Evolutionary conservation across 1,140 invertebrate species (phyloP).

Genomic region (Trichoplusia ni): DNA sequence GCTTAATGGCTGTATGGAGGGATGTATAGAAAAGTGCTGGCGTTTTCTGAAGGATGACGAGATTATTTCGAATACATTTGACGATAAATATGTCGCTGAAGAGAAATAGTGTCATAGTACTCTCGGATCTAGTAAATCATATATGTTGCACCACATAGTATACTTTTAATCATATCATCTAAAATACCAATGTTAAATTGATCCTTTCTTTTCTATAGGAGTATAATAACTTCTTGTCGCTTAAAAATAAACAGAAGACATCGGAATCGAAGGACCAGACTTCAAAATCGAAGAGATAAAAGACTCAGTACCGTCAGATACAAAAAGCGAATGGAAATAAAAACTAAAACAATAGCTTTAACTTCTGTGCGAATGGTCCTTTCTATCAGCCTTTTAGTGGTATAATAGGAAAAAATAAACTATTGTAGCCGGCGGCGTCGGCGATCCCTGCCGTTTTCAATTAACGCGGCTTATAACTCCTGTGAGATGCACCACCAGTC

Average conservation of each 20-base stretch:
- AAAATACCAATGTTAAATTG: too few relatives aligned
- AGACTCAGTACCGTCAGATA: constrained; percentile 7
- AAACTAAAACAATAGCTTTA: constrained; percentile 5
- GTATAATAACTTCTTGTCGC: too few relatives aligned
- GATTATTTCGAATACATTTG: too few relatives aligned
- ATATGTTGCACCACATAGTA: too few relatives aligned
- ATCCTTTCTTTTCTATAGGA: too few relatives aligned
- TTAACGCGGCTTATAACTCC: constrained; percentile 21
- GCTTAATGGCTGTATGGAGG: too few relatives aligned
- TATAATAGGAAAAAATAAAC: constrained; percentile 24
- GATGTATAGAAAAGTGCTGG: too few relatives aligned
- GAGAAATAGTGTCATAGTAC: too few relatives aligned
- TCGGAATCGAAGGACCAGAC: not conserved
- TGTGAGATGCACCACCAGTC: constrained; percentile 8
- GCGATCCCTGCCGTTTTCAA: constrained; percentile 13
- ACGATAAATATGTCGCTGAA: too few relatives aligned
- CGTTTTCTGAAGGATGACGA: too few relatives aligned
- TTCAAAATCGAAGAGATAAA: not conserved
- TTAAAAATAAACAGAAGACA: not conserved
- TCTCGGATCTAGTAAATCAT: too few relatives aligned
- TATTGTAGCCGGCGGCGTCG: not conserved
- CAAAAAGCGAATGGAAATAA: constrained; percentile 11
- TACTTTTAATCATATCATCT: too few relatives aligned
- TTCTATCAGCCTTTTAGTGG: not conserved
- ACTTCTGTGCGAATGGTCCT: constrained; percentile 1